These are phyloP conservation scores for Agrotis puta DNA, from an alignment of 2,888 invertebrate species.

Conservation along the genomic window DNA sequence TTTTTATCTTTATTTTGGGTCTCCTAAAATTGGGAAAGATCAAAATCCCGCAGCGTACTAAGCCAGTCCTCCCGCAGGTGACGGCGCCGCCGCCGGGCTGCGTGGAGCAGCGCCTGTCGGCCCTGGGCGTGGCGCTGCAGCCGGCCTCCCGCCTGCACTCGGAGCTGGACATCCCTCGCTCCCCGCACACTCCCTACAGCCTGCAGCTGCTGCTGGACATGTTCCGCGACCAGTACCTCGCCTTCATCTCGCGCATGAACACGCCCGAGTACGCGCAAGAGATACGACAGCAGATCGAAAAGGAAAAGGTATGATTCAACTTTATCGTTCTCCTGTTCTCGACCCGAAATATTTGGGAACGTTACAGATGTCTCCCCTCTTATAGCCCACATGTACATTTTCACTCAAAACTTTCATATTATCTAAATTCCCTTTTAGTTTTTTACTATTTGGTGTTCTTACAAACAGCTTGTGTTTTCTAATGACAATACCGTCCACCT, in stretches of 20 bases:
- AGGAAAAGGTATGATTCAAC: constrained; percentile 92
- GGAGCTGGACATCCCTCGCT: constrained; percentile 95
- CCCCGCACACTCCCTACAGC: constrained; percentile 95
- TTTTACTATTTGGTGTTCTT: constrained; percentile 40
- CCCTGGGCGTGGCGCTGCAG: constrained; percentile 93
- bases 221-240: constrained; percentile 96
- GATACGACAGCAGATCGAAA: constrained; percentile 94
- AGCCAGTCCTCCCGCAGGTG: constrained; percentile 73
- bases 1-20: not conserved
- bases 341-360: not conserved
- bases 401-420: not conserved
- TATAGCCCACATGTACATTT: not conserved
- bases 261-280: constrained; percentile 93
- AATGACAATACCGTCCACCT: constrained; percentile 5
- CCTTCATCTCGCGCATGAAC: constrained; percentile 96
- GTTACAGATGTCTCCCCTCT: not conserved
- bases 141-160: constrained; percentile 93
- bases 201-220: constrained; percentile 96
- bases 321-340: not conserved
- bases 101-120: constrained; percentile 97
- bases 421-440: constrained; percentile 17
- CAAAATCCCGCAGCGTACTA: too few species aligned
- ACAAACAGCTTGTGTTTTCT: constrained; percentile 38
- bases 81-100: constrained; percentile 97
- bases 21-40: too few species aligned